phyloP scores from a whole-genome alignment of 1,140 invertebrate species.

The Paracyclopina nana region DNA sequence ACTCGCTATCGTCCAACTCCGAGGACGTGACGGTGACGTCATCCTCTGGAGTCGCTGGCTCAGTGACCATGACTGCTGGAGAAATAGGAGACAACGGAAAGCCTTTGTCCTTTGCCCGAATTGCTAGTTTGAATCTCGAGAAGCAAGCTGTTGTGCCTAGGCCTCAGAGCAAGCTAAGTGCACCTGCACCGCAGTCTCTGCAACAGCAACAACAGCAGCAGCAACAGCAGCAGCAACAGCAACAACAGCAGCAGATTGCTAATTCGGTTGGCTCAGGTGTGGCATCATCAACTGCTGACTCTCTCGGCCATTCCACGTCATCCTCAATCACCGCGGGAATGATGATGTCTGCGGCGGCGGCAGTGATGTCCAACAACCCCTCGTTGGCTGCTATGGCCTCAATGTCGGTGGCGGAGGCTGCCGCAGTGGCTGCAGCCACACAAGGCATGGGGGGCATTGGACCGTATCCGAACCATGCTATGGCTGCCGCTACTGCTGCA shows the following conservation, averaged over 20 bases:
- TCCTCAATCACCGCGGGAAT: background rate
- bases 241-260: too few relatives aligned
- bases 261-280: background rate
- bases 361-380: background rate
- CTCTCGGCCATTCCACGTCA: background rate
- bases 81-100: background rate
- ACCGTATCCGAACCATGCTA: too few relatives aligned
- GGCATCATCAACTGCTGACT: background rate
- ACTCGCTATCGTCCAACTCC: background rate
- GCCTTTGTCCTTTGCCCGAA: background rate
- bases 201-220: too few relatives aligned
- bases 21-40: background rate
- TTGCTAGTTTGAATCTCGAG: conserved; percentile 8
- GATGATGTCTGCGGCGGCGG: background rate
- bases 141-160: background rate
- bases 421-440: too few relatives aligned
- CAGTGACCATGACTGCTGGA: background rate
- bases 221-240: too few relatives aligned
- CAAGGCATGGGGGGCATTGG: too few relatives aligned
- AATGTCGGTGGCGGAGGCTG: too few relatives aligned
- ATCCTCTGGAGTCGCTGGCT: background rate
- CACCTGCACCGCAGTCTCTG: background rate
- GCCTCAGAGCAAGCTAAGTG: background rate
- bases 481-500: too few relatives aligned
- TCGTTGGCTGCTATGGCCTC: too few relatives aligned